Base-by-base conservation (phyloP, 2,888 invertebrate species). In the Drosophila prolongata region DNA sequence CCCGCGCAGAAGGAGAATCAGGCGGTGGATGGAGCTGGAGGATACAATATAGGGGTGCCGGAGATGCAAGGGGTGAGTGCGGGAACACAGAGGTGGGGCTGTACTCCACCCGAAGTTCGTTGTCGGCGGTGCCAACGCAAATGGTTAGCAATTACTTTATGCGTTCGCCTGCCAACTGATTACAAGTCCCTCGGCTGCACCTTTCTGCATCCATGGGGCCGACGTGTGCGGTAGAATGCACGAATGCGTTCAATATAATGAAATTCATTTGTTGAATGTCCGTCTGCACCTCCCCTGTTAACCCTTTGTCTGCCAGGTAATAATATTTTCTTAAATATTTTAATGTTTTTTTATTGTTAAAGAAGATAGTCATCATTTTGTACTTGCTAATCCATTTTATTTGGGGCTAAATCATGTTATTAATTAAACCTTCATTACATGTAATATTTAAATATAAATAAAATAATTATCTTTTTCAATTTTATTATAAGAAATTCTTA, bases 71-170 rank as follows among this genome's bases (percentile, higher is more conserved):
- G 49, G 49, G 49, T 47, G 13, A 19, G 24, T 24, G 13, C 19
- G 13, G 35, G 35, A 49, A 6, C 35, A 19, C 8, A 1, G 47
- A 14, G 50, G 35, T 6, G 19, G 46, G 16, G 24, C 37, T 24
- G 40, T 27, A 65, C 65, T 64, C 38, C 65, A 14, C 10, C 13
- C 13, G 44, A 34, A 53, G 60, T 55, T 54, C 43, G 42, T 69
- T 69, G 73, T 59, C 69, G 71, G 67, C 78, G 81, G 82, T 87
- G 83, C 87, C 83, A 81, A 87, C 87, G 87, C 83, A 83, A 83
- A 83, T 83, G 87, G 87, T 83, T 83, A 79, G 87, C 87, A 83
- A 83, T 83, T 83, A 83, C 83, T 87, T 83, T 84, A 83, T 83
- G 83, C 82, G 81, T 84, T 87, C 82, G 85, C 85, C 74, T 87